phyloP scores from a whole-genome alignment of 2,797 vertebrate genomes.

The Tenualosa thibaudeaui region DNA sequence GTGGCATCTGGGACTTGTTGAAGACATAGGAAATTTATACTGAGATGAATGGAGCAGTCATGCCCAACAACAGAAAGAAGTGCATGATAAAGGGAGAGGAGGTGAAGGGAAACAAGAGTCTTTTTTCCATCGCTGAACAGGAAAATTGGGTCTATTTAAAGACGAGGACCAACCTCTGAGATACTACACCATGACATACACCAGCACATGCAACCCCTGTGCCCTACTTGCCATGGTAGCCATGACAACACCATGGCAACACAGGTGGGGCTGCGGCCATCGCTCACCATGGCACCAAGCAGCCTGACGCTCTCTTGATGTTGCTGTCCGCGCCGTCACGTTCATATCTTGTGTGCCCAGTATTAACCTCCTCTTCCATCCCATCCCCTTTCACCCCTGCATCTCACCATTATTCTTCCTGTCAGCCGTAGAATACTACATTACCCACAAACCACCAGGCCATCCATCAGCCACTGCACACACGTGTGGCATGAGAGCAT shows the following conservation, averaged over 20 bases:
- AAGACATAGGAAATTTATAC: background rate
- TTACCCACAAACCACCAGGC: slow-evolving; percentile 65
- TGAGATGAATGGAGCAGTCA: background rate
- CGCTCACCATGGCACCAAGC: slow-evolving; percentile 28
- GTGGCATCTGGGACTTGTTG: background rate
- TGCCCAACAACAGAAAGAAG: background rate
- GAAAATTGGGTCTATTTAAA: background rate
- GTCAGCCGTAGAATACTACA: slow-evolving; percentile 62
- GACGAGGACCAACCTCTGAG: background rate
- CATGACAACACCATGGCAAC: slow-evolving; percentile 13
- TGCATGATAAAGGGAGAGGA: background rate
- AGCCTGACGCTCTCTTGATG: slow-evolving; percentile 13
- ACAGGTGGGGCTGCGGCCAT: slow-evolving; percentile 17
- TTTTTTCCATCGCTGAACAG: background rate
- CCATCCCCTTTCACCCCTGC: no score
- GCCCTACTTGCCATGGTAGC: slow-evolving; percentile 30
- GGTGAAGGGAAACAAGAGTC: background rate
- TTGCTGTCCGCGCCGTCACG: slow-evolving; percentile 29
- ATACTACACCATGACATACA: background rate
- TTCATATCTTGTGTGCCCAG: slow-evolving; percentile 34
- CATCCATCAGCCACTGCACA: slow-evolving; percentile 62
- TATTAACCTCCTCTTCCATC: slow-evolving; percentile 16
- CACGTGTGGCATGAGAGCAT: slow-evolving; percentile 50
- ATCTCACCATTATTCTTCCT: slow-evolving; percentile 59
- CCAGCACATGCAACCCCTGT: background rate